Conservation (phyloP, 2,113 vertebrate genomes). For the Amazona vittata region DNA sequence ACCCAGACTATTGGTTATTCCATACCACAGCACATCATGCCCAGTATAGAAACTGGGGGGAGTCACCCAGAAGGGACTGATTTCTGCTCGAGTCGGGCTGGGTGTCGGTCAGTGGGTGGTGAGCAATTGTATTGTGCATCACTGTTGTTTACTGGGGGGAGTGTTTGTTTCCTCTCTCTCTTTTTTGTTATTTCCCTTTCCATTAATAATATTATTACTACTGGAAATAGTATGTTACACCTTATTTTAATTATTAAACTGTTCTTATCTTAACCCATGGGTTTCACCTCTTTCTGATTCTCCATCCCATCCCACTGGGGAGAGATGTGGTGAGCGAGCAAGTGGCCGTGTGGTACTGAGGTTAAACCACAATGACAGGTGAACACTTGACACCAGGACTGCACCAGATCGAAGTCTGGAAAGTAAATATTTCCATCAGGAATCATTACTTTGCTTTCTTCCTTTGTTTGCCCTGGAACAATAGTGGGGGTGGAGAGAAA, state of each 20-base stretch:
- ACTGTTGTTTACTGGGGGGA: not conserved
- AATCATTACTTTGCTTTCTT: not conserved
- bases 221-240: not conserved
- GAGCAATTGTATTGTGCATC: not conserved
- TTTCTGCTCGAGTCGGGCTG: not conserved
- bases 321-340: not conserved
- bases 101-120: not conserved
- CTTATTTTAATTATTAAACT: not conserved
- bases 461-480: not conserved
- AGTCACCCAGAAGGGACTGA: not conserved
- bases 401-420: not conserved
- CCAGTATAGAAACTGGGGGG: not conserved
- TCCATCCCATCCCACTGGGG: not conserved
- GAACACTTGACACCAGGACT: not conserved
- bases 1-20: not conserved
- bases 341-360: not conserved
- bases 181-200: not conserved
- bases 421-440: not conserved
- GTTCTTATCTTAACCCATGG: not conserved
- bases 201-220: not conserved
- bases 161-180: not conserved
- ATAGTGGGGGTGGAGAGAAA: accelerated
- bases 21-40: not conserved
- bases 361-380: not conserved
- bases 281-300: not conserved